These are phyloP conservation scores for Hyperoplus immaculatus DNA, from an alignment of 2,797 vertebrate species.

Conservation along the genomic window DNA sequence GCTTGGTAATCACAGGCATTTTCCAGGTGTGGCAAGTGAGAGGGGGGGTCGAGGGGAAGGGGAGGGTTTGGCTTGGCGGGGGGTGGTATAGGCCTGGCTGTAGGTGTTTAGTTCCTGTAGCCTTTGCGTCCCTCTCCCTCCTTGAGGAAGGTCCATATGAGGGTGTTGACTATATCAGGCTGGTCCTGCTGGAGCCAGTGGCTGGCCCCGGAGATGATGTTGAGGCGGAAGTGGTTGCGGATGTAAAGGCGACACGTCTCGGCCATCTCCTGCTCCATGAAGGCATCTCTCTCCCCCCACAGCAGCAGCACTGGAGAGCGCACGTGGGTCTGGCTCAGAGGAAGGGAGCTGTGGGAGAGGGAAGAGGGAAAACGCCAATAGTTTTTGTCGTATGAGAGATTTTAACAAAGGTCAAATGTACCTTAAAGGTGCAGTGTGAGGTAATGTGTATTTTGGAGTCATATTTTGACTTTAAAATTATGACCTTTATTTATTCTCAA, in stretches of 20 bases:
- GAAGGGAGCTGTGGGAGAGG: constrained; percentile 86
- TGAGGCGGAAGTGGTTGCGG: constrained; percentile 95
- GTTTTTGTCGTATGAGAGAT: background rate
- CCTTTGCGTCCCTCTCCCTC: constrained; percentile 92
- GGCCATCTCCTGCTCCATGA: constrained; percentile 97
- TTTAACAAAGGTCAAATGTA: background rate
- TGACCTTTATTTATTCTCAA: no score
- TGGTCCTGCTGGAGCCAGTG: constrained; percentile 99
- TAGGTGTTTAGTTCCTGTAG: constrained; percentile 83
- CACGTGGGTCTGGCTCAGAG: constrained; percentile 91
- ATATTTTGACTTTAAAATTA: no score
- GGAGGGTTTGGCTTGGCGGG: no score
- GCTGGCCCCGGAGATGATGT: constrained; percentile 95
- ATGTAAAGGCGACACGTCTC: constrained; percentile 95
- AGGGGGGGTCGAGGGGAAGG: background rate
- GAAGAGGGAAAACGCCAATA: background rate
- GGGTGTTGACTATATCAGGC: constrained; percentile 96
- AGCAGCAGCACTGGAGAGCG: constrained; percentile 93
- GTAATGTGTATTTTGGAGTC: no score
- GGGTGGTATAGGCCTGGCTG: constrained; percentile 33
- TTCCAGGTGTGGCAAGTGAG: constrained; percentile 62
- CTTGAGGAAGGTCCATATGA: constrained; percentile 99
- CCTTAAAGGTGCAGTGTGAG: background rate
- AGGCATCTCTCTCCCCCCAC: constrained; percentile 96
- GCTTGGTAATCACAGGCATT: constrained; percentile 80